phyloP scores from a whole-genome alignment of 53 echinoderm and acorn worm genomes.

The Holothuria leucospilota region DNA sequence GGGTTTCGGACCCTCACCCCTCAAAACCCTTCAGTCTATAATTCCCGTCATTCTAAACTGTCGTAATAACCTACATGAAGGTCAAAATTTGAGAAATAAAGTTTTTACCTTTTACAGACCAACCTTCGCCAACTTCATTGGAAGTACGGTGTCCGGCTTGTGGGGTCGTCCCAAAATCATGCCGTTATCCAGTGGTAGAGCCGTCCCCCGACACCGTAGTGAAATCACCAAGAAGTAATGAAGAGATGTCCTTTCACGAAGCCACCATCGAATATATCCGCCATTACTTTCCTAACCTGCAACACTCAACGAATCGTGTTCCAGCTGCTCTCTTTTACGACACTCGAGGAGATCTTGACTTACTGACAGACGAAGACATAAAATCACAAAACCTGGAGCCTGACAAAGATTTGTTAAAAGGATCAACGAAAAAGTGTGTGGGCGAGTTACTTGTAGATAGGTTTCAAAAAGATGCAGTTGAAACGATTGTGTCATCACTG shows the following conservation, averaged over 20 bases:
- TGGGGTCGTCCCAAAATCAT: not conserved
- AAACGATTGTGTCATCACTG: constrained; percentile 44
- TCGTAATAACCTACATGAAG: too few relatives aligned
- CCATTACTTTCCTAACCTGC: constrained; percentile 54
- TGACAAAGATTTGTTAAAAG: constrained; percentile 2
- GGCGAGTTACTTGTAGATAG: constrained; percentile 43
- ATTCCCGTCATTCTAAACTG: too few relatives aligned
- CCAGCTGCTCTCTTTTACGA: constrained; percentile 65
- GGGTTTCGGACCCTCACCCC: too few relatives aligned
- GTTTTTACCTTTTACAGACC: too few relatives aligned
- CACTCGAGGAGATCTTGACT: constrained; percentile 61
- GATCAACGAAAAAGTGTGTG: constrained; percentile 37
- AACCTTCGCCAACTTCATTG: not conserved
- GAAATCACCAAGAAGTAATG: constrained; percentile 46
- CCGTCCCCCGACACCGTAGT: constrained; percentile 15
- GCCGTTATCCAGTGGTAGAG: not conserved
- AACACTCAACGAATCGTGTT: constrained; percentile 48
- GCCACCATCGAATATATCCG: constrained; percentile 50
- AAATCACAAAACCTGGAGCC: not conserved
- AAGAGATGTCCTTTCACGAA: constrained; percentile 57
- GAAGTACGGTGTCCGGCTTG: constrained; percentile 35
- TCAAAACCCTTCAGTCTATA: too few relatives aligned
- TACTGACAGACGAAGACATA: constrained; percentile 48
- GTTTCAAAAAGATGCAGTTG: constrained; percentile 71
- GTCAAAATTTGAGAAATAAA: too few relatives aligned